Evolutionary conservation across 2,113 vertebrate genomes (phyloP).

Genomic region (Chamaea fasciata): DNA sequence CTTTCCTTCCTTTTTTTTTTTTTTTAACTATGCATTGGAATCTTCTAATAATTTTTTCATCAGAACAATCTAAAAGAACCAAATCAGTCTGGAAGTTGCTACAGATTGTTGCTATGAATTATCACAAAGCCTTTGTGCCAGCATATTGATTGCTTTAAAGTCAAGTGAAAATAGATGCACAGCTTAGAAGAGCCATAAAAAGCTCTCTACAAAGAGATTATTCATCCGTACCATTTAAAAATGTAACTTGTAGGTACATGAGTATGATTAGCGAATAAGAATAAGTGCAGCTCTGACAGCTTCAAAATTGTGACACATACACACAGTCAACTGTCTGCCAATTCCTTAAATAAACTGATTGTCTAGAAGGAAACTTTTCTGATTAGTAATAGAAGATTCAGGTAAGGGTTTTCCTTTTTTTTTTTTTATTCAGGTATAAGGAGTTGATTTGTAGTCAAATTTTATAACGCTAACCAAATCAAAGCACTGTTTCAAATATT

Average conservation of each 20-base stretch:
- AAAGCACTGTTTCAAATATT: conserved; percentile 20
- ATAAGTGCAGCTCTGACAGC: conserved; percentile 32
- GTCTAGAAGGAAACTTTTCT: conserved; percentile 10
- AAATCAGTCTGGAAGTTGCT: conserved; percentile 35
- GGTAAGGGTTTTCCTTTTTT: neutral
- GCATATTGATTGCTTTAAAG: conserved; percentile 48
- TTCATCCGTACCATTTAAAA: conserved; percentile 28
- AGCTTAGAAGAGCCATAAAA: conserved; percentile 34
- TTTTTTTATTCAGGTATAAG: neutral
- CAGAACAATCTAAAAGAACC: conserved; percentile 16
- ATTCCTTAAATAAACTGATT: conserved; percentile 24
- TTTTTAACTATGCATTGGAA: neutral
- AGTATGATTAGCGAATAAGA: conserved; percentile 34
- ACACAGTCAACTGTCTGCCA: neutral
- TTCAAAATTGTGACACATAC: conserved; percentile 27
- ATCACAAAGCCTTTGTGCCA: conserved; percentile 41
- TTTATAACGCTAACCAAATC: neutral
- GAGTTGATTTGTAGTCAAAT: neutral
- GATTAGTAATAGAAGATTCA: neutral
- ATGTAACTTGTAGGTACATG: conserved; percentile 7
- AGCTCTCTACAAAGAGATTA: conserved; percentile 12
- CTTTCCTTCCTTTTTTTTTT: neutral
- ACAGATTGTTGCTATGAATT: conserved; percentile 51
- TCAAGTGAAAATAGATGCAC: conserved; percentile 55
- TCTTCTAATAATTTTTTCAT: conserved; percentile 21